phyloP scores from a whole-genome alignment of 2,797 vertebrate genomes.

The Xiphorhynchus erythropygius region DNA sequence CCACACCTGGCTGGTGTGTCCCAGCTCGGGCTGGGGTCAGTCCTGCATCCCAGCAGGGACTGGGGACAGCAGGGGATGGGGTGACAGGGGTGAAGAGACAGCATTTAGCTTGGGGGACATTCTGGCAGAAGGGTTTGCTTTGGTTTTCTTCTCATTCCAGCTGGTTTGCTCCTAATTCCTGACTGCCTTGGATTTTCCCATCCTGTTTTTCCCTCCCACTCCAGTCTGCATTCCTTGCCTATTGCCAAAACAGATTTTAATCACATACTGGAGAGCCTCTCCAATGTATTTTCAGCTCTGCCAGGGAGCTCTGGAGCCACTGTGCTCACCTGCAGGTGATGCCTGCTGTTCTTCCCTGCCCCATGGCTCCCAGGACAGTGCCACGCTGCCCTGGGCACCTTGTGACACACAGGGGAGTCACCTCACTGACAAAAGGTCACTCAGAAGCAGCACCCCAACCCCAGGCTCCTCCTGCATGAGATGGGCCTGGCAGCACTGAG shows the following conservation, averaged over 20 bases:
- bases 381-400: background rate
- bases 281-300: background rate
- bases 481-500: background rate
- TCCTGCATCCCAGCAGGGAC: background rate
- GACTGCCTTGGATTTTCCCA: background rate
- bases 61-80: accelerated
- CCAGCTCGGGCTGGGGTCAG: background rate
- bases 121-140: background rate
- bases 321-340: conserved; percentile 10
- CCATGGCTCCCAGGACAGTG: background rate
- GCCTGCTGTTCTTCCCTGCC: conserved; percentile 1
- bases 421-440: background rate
- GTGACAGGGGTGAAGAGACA: background rate
- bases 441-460: background rate
- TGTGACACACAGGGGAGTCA: background rate
- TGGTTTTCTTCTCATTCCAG: background rate
- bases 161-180: background rate
- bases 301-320: background rate
- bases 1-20: background rate
- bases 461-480: background rate
- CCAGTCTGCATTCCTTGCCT: background rate
- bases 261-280: background rate
- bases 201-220: background rate
- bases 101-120: accelerated
- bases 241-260: conserved; percentile 39